Evolutionary conservation across 2,888 invertebrate genomes (phyloP), one percentile per base, ranked within the genome.

Genomic region (Drosophila nigritarsus): DNA sequence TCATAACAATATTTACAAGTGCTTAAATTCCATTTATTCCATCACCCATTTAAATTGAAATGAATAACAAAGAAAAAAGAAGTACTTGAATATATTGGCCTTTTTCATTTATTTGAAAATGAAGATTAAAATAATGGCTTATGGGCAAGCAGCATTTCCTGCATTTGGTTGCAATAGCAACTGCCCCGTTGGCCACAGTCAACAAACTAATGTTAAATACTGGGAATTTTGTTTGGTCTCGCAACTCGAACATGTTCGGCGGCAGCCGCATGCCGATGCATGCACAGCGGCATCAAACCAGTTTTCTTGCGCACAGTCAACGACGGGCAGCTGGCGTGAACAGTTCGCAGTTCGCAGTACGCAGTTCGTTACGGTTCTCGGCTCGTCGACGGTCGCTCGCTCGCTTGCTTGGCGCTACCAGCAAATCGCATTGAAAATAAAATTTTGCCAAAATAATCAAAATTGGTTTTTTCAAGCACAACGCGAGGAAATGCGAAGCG

Each of bases 401-500:
- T 88, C 88, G 87, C 77, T 87, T 88, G 88, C 88, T 84, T 82
- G 55, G 78, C 78, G 75, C 82, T 38, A 38, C 71, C 67, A 61
- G 34, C 34, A 50, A 38, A 54, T 56, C 69, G 48, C 65, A 72
- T 85, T 85, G 85, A 82, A 87, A 85, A 81, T 87, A 85, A 84
- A 69, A 84, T 87, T 85, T 85, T 87, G 84, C 55, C 45, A 65
- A 63, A 54, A 15, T 45, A 73, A 27, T 24, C 81, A 81, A 85
- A 86, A 85, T 86, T 86, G 49, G 83, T 86, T 85, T 87, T 86
- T 87, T 86, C 83, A 85, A 80, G 45, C 54, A 59, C 54, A 75
- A 61, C 76, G 76, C 86, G 78, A 78, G 71, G 87, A 84, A 84
- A 84, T 87, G 75, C 84, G 87, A 84, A 80, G 78, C 82, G 84